Conservation (phyloP, 2,888 invertebrate species). For the Pantelozetes paolii region DNA sequence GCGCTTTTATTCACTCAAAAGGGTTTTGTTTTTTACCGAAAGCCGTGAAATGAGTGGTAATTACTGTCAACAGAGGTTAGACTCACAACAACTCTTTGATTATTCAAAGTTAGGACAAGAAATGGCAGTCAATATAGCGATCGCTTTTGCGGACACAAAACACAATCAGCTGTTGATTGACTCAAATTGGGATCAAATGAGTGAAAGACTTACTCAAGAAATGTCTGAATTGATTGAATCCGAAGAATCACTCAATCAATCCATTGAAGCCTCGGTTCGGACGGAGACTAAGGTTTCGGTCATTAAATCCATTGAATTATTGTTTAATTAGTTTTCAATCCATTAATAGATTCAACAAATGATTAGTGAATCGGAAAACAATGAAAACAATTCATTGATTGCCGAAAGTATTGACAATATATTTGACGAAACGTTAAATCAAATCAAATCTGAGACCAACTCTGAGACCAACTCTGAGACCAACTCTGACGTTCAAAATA, state of each 20-base stretch:
- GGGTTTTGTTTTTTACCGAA: background rate
- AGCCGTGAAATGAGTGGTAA: background rate
- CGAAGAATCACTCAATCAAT: background rate
- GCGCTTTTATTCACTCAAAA: background rate
- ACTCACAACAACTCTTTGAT: constrained; percentile 14
- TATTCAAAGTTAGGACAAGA: constrained; percentile 3
- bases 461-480: background rate
- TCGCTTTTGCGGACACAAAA: background rate
- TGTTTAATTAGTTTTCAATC: background rate
- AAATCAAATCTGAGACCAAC: background rate
- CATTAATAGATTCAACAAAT: background rate
- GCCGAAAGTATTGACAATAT: background rate
- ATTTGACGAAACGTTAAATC: background rate
- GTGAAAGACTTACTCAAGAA: background rate
- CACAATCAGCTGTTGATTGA: background rate
- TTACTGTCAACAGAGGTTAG: background rate
- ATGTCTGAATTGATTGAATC: background rate
- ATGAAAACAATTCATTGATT: background rate
- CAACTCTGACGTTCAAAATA: background rate
- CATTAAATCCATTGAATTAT: background rate
- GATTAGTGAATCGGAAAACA: background rate
- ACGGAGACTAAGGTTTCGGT: background rate
- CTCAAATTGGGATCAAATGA: background rate
- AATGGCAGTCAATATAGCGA: background rate
- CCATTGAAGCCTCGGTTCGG: background rate